These are phyloP conservation scores for Tapera naevia DNA, from an alignment of 2,797 vertebrate species.

Conservation along the genomic window DNA sequence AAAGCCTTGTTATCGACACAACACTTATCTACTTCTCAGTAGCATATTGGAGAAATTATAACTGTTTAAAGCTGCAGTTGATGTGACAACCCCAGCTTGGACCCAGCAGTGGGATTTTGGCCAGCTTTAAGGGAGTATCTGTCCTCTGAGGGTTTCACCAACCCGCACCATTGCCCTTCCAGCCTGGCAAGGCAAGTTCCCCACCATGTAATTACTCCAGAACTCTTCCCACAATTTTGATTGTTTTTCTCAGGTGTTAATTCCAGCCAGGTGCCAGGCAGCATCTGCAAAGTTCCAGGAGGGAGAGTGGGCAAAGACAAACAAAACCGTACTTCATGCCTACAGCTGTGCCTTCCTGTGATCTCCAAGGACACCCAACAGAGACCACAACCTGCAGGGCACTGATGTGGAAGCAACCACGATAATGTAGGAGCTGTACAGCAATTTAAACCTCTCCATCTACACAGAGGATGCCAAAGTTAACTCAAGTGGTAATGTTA, in stretches of 20 bases:
- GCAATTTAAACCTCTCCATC: background rate
- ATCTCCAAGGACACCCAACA: background rate
- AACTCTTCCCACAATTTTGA: background rate
- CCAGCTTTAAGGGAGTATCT: background rate
- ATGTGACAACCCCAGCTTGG: background rate
- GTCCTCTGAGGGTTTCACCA: background rate
- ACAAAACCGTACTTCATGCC: background rate
- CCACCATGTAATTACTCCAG: background rate
- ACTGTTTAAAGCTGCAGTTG: background rate
- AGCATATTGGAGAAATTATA: background rate
- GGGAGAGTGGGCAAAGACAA: background rate
- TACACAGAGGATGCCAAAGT: background rate
- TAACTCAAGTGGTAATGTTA: background rate
- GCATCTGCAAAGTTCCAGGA: background rate
- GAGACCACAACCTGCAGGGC: background rate
- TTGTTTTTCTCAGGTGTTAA: background rate
- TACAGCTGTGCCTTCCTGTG: background rate
- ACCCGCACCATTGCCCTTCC: background rate
- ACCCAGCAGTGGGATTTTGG: background rate
- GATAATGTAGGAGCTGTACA: background rate
- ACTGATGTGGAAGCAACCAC: background rate
- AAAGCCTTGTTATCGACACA: background rate
- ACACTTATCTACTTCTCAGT: background rate
- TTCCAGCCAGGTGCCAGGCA: background rate
- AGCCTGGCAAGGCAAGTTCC: fast-evolving